Percentiles rank a stretch among this genome's conserved stretches.
These are phyloP conservation scores for Schizopygopsis malacanthus DNA, from an alignment of 2,797 vertebrate species.

Conservation along the genomic window DNA sequence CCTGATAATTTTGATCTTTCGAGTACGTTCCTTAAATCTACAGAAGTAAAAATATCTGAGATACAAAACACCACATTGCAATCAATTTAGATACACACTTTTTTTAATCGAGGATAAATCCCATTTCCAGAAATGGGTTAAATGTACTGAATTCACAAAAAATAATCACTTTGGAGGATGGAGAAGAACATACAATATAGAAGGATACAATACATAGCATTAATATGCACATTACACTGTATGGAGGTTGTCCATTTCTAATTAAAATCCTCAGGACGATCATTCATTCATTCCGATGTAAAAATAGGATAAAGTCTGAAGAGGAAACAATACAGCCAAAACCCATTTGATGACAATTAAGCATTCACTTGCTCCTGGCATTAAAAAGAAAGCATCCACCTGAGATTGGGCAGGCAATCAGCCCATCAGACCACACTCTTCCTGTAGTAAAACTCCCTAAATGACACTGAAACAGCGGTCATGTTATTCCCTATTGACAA, in stretches of 20 bases:
- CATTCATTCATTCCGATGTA: slow-evolving; percentile 63
- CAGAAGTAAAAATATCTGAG: slow-evolving; percentile 69
- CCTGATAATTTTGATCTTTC: slow-evolving; percentile 58
- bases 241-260: slow-evolving; percentile 66
- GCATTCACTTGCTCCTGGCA: slow-evolving; percentile 63
- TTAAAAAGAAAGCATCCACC: slow-evolving; percentile 70
- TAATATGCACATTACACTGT: slow-evolving; percentile 71
- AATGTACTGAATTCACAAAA: slow-evolving; percentile 67
- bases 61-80: slow-evolving; percentile 77
- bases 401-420: slow-evolving; percentile 71
- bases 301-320: slow-evolving; percentile 52
- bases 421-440: slow-evolving; percentile 57
- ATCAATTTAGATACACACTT: slow-evolving; percentile 70
- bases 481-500: slow-evolving; percentile 41
- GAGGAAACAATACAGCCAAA: slow-evolving; percentile 50
- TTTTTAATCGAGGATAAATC: slow-evolving; percentile 66
- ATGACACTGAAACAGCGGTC: slow-evolving; percentile 43
- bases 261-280: slow-evolving; percentile 66
- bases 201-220: slow-evolving; percentile 69
- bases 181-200: slow-evolving; percentile 67
- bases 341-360: slow-evolving; percentile 49
- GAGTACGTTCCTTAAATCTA: slow-evolving; percentile 50
- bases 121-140: slow-evolving; percentile 78
- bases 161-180: slow-evolving; percentile 59
- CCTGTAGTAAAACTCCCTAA: slow-evolving; percentile 45